These are phyloP conservation scores for Sebastiscus albofasciatus DNA, from an alignment of 2,797 vertebrate genomes.

Conservation along the genomic window DNA sequence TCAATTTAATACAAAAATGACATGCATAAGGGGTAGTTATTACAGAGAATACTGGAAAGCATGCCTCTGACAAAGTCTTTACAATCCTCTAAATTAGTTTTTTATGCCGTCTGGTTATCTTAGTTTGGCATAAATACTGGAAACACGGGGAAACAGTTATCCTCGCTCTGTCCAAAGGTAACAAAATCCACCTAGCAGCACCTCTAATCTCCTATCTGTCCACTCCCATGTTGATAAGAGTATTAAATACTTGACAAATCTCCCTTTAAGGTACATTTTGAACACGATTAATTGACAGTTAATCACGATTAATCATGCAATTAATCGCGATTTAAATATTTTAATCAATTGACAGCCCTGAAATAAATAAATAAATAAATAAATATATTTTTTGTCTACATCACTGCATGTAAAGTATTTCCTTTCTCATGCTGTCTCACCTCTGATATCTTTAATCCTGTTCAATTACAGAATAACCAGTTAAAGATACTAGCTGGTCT, in stretches of 20 bases:
- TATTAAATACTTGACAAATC: too few species aligned
- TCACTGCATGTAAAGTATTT: background rate
- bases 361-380: background rate
- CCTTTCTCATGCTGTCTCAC: background rate
- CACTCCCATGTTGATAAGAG: too few species aligned
- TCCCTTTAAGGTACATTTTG: too few species aligned
- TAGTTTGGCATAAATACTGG: background rate
- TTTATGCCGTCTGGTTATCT: background rate
- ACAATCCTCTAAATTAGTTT: background rate
- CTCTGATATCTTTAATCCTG: background rate
- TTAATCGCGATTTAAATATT: too few species aligned
- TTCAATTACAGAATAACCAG: background rate
- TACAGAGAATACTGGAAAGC: background rate
- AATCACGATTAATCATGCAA: accelerated
- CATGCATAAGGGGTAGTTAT: background rate
- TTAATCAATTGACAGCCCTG: too few species aligned
- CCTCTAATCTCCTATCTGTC: too few species aligned
- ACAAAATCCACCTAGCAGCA: too few species aligned
- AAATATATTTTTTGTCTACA: background rate
- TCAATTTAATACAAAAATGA: background rate
- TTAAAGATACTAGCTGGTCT: background rate
- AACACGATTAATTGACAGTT: too few species aligned
- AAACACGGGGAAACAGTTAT: background rate
- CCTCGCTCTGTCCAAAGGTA: background rate
- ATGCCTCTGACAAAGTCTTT: background rate